A percentile compares a stretch with the other conserved stretches of the same genome.
Evolutionary conservation across 1,140 invertebrate species (phyloP).

Genomic region (Drepana arcuata): DNA sequence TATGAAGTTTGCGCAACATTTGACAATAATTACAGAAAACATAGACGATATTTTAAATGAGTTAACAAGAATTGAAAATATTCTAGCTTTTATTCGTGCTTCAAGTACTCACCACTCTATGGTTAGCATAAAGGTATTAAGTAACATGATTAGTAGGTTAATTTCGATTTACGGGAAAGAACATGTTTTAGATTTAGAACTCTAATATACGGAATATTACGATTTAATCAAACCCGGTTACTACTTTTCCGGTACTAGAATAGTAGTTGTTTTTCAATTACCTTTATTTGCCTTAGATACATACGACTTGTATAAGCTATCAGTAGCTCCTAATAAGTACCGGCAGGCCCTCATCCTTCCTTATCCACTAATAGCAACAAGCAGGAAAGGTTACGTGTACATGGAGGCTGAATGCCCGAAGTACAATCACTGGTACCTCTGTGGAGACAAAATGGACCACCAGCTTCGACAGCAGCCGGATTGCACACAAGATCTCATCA

Average conservation of each 20-base stretch:
- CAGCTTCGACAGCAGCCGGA: too few species aligned
- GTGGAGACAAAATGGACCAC: too few species aligned
- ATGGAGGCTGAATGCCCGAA: too few species aligned
- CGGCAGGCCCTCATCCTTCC: slow-evolving; percentile 16
- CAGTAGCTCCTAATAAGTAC: slow-evolving; percentile 13
- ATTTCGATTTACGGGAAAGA: too few species aligned
- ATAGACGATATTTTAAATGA: slow-evolving; percentile 4
- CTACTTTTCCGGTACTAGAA: slow-evolving; percentile 2
- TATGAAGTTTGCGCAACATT: neutral
- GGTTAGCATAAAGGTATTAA: slow-evolving; percentile 1
- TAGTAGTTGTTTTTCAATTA: slow-evolving; percentile 7
- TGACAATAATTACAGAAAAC: slow-evolving; percentile 5
- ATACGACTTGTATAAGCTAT: slow-evolving; percentile 11
- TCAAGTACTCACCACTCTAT: slow-evolving; percentile 8
- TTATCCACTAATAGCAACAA: slow-evolving; percentile 21
- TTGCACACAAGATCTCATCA: too few species aligned
- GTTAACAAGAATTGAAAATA: slow-evolving; percentile 6
- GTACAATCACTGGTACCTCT: too few species aligned
- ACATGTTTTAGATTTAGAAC: too few species aligned
- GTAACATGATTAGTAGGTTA: slow-evolving; percentile 5
- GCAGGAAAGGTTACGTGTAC: slow-evolving; percentile 19
- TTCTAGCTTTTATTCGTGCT: slow-evolving; percentile 9
- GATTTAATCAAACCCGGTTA: slow-evolving; percentile 7
- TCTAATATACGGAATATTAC: too few species aligned
- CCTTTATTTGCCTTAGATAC: slow-evolving; percentile 5